These are phyloP conservation scores for Trichomycterus rosablanca DNA, from an alignment of 2,113 vertebrate species.

Conservation along the genomic window DNA sequence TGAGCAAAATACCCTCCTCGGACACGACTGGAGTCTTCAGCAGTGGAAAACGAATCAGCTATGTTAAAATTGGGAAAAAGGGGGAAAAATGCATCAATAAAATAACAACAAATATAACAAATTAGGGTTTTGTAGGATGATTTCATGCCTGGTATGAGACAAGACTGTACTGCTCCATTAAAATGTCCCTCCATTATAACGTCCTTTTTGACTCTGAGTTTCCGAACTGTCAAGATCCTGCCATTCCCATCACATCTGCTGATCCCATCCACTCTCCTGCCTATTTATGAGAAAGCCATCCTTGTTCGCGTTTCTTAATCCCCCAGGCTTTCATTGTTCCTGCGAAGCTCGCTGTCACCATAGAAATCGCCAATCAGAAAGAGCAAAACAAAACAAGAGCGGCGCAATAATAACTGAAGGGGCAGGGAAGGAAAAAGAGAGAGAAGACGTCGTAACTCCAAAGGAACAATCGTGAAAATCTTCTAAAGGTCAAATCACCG, in stretches of 20 bases:
- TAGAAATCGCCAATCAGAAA: conserved; percentile 68
- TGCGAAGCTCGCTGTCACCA: conserved; percentile 69
- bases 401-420: conserved; percentile 38
- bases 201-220: conserved; percentile 30
- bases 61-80: too few relatives aligned
- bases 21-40: too few relatives aligned
- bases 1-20: too few relatives aligned
- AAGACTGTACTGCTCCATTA: conserved; percentile 22
- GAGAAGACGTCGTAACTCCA: conserved; percentile 27
- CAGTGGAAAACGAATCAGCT: too few relatives aligned
- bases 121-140: too few relatives aligned
- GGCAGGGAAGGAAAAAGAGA: conserved; percentile 26
- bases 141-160: conserved; percentile 28
- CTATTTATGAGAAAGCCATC: conserved; percentile 74
- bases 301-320: conserved; percentile 69
- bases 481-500: conserved; percentile 59
- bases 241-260: conserved; percentile 69
- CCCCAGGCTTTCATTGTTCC: conserved; percentile 69
- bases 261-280: conserved; percentile 70
- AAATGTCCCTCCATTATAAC: conserved; percentile 25
- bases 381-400: conserved; percentile 69
- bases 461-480: conserved; percentile 63
- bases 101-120: too few relatives aligned
- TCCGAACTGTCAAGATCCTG: conserved; percentile 58
- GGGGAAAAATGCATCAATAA: too few relatives aligned